Base-by-base conservation (phyloP, 2,888 invertebrate genomes). In the Lithophane semibrunnea region DNA sequence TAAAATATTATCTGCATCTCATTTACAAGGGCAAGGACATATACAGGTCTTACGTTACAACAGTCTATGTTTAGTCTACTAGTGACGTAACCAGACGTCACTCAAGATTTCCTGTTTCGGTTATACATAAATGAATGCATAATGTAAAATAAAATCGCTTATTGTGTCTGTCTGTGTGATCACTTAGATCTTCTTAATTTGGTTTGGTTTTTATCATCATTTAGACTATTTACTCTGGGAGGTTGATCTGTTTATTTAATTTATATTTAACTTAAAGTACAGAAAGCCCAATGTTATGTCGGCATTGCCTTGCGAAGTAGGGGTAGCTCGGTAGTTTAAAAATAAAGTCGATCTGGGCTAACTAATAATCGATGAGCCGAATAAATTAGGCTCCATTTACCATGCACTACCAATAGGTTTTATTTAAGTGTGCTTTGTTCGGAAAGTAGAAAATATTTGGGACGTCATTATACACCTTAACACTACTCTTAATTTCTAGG, bases 391-490 rank as follows among this genome's bases (percentile, higher is more conserved):
- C 0, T 58, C 47, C n/a, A 47, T 47, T 3, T 54, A 8, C 5
- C 18, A 68, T 58, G 37, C 24, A 37, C 47, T 58, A 56, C 49
- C 18, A 69, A 37, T 54, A 56, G 18, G 52, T 60, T 82, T 58
- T 71, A 70, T 82, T 58, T 71, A 70, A 58, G 56, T 67, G 52
- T 56, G 67, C 63, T 77, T 80, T 68, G 67, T 71, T 54, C n/a
- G 12, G 37, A 71, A 69, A 71, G 44, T 54, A 63, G n/a, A 71
- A 71, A 77, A 72, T 52, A 82, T 67, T 63, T 44, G 64, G 71
- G 67, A 77, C 71, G 54, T 64, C 68, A 60, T 29, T 29, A 67
- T 13, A 47, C 18, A 58, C 29, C 8, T 72, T 77, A 16, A 56
- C 56, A 58, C 42, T 64, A 37, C 42, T 52, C 52, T 52, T 58